Evolutionary conservation across 1,140 invertebrate genomes (phyloP).

Genomic region (Orchesella cincta): DNA sequence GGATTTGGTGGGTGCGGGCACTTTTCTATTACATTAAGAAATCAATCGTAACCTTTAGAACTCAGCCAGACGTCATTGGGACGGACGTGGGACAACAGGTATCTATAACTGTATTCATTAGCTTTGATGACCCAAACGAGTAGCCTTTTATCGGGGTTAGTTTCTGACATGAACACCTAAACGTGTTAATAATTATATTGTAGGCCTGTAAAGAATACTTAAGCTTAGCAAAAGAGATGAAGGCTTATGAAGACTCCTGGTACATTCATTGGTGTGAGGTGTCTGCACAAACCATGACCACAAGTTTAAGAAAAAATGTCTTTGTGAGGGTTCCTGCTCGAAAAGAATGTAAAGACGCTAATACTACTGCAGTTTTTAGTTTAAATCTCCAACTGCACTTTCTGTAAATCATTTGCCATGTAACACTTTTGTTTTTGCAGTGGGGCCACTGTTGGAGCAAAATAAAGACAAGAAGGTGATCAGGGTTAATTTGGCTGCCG

Average conservation of each 20-base stretch:
- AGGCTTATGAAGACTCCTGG: conserved; percentile 71
- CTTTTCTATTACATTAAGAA: conserved; percentile 75
- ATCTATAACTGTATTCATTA: conserved; percentile 11
- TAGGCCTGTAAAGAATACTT: conserved; percentile 76
- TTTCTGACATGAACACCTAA: too few species aligned
- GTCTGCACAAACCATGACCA: conserved; percentile 61
- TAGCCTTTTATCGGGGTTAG: too few species aligned
- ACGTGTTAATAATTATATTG: too few species aligned
- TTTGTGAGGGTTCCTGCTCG: conserved; percentile 59
- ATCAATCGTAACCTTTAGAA: conserved; percentile 74
- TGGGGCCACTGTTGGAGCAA: conserved; percentile 35
- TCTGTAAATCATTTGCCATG: too few species aligned
- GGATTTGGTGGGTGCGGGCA: conserved; percentile 78
- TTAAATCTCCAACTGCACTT: not conserved
- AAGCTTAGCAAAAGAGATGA: conserved; percentile 71
- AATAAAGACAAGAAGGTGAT: conserved; percentile 43
- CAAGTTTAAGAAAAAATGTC: conserved; percentile 68
- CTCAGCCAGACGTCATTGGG: conserved; percentile 71
- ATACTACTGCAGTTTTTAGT: conserved; percentile 20
- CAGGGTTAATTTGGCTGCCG: conserved; percentile 44
- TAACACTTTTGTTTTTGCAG: not conserved
- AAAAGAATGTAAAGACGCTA: conserved; percentile 48
- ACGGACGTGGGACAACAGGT: conserved; percentile 68
- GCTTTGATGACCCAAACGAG: too few species aligned
- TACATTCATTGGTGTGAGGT: conserved; percentile 66